Percentiles rank a stretch among this genome's conserved stretches.
Conservation (phyloP, 1,140 invertebrate species). For the Drosophila nigrodunni region DNA sequence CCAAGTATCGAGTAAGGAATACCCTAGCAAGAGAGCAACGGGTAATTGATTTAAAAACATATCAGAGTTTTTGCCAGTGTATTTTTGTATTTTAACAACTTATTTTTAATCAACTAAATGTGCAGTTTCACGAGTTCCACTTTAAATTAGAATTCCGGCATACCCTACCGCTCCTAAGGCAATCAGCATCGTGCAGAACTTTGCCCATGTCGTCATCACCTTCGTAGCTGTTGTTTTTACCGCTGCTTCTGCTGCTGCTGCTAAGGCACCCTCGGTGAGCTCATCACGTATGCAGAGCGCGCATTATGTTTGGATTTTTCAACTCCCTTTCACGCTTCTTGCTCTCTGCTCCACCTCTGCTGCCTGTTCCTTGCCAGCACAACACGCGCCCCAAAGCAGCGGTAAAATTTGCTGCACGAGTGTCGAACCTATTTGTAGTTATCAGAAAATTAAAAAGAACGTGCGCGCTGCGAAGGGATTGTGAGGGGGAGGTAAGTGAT, state of each 20-base stretch:
- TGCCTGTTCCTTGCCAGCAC: no score
- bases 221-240: slow-evolving; percentile 3
- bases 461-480: slow-evolving; percentile 43
- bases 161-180: background rate
- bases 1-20: background rate
- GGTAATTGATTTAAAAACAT: no score
- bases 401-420: slow-evolving; percentile 81
- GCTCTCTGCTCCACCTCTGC: background rate
- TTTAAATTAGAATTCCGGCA: slow-evolving; percentile 5
- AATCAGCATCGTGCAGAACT: slow-evolving; percentile 56
- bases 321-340: slow-evolving; percentile 16
- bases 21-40: slow-evolving; percentile 7
- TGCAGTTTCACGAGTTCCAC: background rate
- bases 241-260: background rate
- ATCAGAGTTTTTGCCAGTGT: no score
- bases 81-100: no score
- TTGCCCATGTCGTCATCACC: slow-evolving; percentile 33
- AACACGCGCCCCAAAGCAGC: slow-evolving; percentile 44
- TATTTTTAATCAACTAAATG: no score
- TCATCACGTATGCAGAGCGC: slow-evolving; percentile 73
- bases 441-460: slow-evolving; percentile 83
- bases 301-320: slow-evolving; percentile 49
- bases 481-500: slow-evolving; percentile 1
- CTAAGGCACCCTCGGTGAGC: slow-evolving; percentile 27
- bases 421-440: slow-evolving; percentile 82